Conservation (phyloP, 1,140 invertebrate genomes). For the Ridgeia piscesae region DNA sequence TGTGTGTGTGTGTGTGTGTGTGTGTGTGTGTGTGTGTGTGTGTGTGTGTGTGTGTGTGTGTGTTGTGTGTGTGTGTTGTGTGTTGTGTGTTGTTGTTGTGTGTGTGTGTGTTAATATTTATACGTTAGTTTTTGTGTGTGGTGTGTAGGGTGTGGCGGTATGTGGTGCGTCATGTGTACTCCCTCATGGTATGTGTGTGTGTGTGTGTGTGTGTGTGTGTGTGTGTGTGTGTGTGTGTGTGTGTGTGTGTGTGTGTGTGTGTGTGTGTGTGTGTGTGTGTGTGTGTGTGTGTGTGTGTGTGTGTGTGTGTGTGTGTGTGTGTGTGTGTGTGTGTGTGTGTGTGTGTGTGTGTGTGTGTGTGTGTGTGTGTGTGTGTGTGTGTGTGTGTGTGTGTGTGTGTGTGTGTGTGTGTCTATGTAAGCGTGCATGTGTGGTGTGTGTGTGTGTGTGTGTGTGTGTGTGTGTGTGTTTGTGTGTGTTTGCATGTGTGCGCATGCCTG, state of each 20-base stretch:
- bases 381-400: background rate
- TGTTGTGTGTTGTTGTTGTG: too few species aligned
- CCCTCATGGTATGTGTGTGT: too few species aligned
- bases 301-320: background rate
- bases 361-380: background rate
- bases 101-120: background rate
- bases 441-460: too few species aligned
- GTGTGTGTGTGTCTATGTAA: too few species aligned
- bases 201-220: too few species aligned
- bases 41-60: too few species aligned
- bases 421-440: too few species aligned
- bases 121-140: background rate
- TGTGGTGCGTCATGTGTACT: too few species aligned
- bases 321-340: background rate
- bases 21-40: background rate
- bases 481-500: background rate
- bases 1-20: too few species aligned
- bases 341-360: background rate
- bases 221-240: too few species aligned
- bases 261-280: background rate
- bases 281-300: background rate
- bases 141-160: background rate
- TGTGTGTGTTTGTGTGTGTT: background rate
- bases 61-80: background rate
- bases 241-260: too few species aligned